phyloP scores from a whole-genome alignment of 2,888 invertebrate genomes.

The Phorcus lineatus region DNA sequence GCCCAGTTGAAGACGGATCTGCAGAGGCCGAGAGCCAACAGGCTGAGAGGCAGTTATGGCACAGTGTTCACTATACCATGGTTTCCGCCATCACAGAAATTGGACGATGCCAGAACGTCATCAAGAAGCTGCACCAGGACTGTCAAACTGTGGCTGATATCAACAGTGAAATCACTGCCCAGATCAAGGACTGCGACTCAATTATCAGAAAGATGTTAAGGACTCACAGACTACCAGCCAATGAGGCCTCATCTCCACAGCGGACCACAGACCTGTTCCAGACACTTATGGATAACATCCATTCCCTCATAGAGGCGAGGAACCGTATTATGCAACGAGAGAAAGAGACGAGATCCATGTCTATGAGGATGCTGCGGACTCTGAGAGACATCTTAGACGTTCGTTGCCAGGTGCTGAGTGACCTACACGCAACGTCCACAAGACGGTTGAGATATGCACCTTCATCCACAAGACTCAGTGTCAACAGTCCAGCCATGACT shows the following conservation, averaged over 20 bases:
- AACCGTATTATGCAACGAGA: constrained; percentile 46
- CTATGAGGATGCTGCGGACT: constrained; percentile 49
- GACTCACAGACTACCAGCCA: not conserved
- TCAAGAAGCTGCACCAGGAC: constrained; percentile 53
- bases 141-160: constrained; percentile 49
- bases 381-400: constrained; percentile 52
- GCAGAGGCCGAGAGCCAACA: not conserved
- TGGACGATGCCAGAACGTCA: constrained; percentile 47
- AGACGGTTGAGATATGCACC: not conserved
- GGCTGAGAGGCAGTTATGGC: constrained; percentile 40
- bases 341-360: constrained; percentile 48
- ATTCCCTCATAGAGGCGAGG: constrained; percentile 45
- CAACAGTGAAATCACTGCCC: constrained; percentile 50
- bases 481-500: not conserved
- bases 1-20: not conserved
- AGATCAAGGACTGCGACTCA: constrained; percentile 50
- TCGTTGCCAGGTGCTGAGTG: constrained; percentile 37
- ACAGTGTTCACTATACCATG: constrained; percentile 42
- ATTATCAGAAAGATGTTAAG: constrained; percentile 43
- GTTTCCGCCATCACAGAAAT: constrained; percentile 43
- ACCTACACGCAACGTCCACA: constrained; percentile 27
- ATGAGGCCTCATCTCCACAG: not conserved
- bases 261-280: constrained; percentile 48
- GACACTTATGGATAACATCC: constrained; percentile 54
- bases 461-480: not conserved